phyloP scores from a whole-genome alignment of 1,140 invertebrate genomes.

The Drosophila setifemur region DNA sequence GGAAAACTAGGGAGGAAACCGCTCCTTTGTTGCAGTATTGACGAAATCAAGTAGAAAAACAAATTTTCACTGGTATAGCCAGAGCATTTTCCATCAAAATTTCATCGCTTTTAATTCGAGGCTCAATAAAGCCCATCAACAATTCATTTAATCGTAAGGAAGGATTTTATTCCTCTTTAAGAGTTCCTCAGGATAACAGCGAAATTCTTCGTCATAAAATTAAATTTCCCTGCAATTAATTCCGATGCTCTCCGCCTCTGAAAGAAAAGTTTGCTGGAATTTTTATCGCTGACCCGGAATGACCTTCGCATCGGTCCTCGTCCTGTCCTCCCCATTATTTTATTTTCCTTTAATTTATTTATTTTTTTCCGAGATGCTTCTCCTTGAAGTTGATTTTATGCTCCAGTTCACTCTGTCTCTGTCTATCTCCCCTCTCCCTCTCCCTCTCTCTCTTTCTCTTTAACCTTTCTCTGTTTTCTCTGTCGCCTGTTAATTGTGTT shows the following conservation, averaged over 20 bases:
- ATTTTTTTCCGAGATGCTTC: slow-evolving; percentile 17
- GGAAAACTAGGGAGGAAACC: not conserved
- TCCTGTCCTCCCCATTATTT: not conserved
- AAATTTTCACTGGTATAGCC: not conserved
- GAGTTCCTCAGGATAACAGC: slow-evolving; percentile 2
- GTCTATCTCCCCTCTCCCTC: not conserved
- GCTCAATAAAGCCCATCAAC: slow-evolving; percentile 38
- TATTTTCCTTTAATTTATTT: slow-evolving; percentile 51
- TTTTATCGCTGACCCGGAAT: slow-evolving; percentile 49
- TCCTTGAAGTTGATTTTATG: slow-evolving; percentile 37
- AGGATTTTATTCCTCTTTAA: slow-evolving; percentile 34
- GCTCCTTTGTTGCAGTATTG: slow-evolving; percentile 28
- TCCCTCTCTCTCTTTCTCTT: slow-evolving; percentile 3
- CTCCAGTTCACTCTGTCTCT: not conserved
- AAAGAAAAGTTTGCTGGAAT: slow-evolving; percentile 18
- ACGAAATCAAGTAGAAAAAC: not conserved
- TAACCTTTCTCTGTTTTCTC: not conserved
- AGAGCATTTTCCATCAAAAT: slow-evolving; percentile 18
- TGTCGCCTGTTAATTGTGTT: slow-evolving; percentile 53
- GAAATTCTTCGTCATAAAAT: slow-evolving; percentile 45
- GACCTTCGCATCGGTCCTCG: slow-evolving; percentile 36
- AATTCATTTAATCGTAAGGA: slow-evolving; percentile 16
- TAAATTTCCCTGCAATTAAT: slow-evolving; percentile 51
- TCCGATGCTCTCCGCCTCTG: slow-evolving; percentile 1
- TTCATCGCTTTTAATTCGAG: slow-evolving; percentile 17